A percentile compares a stretch with the other conserved stretches of the same genome.
phyloP scores from a whole-genome alignment of 1,140 invertebrate species.

The Platyscapa corneri region DNA sequence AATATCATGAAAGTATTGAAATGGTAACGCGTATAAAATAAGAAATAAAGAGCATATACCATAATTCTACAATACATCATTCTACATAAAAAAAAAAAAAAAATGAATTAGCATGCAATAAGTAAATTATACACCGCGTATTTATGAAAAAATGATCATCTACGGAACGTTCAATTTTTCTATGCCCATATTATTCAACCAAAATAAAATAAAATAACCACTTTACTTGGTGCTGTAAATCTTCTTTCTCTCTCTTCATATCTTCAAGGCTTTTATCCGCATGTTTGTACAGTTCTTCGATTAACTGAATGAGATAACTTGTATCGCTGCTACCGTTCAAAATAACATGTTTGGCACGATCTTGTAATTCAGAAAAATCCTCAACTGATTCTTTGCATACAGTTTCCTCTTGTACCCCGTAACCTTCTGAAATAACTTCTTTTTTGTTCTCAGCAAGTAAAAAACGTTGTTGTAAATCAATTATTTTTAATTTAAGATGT shows the following conservation, averaged over 20 bases:
- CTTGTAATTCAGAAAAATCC: slow-evolving; percentile 69
- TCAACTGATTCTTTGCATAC: slow-evolving; percentile 60
- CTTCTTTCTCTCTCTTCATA: slow-evolving; percentile 79
- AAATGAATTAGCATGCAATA: slow-evolving; percentile 26
- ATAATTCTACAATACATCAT: slow-evolving; percentile 19
- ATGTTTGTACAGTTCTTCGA: slow-evolving; percentile 78
- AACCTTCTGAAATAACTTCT: slow-evolving; percentile 81
- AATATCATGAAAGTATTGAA: slow-evolving; percentile 21
- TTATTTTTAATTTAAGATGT: slow-evolving; percentile 77
- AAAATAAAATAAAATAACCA: slow-evolving; percentile 40
- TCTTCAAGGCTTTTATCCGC: slow-evolving; percentile 79
- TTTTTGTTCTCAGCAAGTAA: slow-evolving; percentile 74
- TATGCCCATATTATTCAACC: slow-evolving; percentile 47
- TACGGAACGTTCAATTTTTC: slow-evolving; percentile 56
- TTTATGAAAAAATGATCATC: slow-evolving; percentile 16
- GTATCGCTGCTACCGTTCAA: slow-evolving; percentile 70
- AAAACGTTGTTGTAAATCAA: slow-evolving; percentile 71
- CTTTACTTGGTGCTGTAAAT: slow-evolving; percentile 82
- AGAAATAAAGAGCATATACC: slow-evolving; percentile 41
- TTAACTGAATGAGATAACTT: slow-evolving; percentile 74
- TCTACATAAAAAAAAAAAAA: slow-evolving; percentile 27
- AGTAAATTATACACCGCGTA: slow-evolving; percentile 3
- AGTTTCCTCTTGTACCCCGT: slow-evolving; percentile 71
- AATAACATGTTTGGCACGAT: slow-evolving; percentile 74
- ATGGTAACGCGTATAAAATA: not conserved